phyloP scores from a whole-genome alignment of 2,113 vertebrate genomes.

The Brachyhypopomus gauderio region DNA sequence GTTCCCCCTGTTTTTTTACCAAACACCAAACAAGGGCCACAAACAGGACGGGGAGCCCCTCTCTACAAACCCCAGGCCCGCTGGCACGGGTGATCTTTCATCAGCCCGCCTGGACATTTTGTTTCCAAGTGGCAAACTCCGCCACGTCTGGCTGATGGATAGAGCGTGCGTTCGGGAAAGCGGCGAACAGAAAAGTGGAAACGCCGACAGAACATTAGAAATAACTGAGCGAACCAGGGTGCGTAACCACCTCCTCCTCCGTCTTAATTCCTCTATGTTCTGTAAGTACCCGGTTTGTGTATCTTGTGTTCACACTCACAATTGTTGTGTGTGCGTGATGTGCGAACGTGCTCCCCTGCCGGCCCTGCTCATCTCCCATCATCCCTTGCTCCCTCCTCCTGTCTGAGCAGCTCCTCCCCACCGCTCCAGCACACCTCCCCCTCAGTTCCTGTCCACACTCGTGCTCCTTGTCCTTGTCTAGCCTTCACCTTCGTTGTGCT shows the following conservation, averaged over 20 bases:
- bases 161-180: neutral
- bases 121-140: neutral
- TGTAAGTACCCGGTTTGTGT: neutral
- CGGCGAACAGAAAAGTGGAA: constrained; percentile 39
- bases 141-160: neutral
- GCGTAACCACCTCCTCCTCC: constrained; percentile 49
- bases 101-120: neutral
- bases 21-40: neutral
- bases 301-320: constrained; percentile 20
- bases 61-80: neutral
- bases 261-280: neutral
- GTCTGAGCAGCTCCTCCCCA: neutral
- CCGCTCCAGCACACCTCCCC: neutral
- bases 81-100: neutral
- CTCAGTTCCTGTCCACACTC: constrained; percentile 2
- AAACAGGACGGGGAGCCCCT: neutral
- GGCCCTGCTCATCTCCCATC: constrained; percentile 36
- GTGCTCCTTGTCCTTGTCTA: constrained; percentile 2
- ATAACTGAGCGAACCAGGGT: constrained; percentile 52
- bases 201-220: constrained; percentile 49
- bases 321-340: constrained; percentile 39
- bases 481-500: neutral
- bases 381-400: constrained; percentile 23
- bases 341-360: constrained; percentile 40
- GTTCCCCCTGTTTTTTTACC: neutral